These are phyloP conservation scores for Polyommatus icarus DNA, from an alignment of 2,888 invertebrate genomes.

Conservation along the genomic window DNA sequence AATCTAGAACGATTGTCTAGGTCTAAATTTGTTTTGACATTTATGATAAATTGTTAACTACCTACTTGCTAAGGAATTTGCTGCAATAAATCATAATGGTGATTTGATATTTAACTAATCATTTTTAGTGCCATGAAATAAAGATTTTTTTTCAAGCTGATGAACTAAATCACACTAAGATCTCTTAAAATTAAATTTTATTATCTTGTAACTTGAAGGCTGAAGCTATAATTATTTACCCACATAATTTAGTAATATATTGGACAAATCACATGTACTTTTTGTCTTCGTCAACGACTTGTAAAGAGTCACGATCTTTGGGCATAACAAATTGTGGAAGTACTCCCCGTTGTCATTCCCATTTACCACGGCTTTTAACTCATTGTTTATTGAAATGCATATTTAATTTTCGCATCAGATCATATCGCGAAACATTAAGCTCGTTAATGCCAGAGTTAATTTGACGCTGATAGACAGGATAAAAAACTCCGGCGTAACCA, in stretches of 20 bases:
- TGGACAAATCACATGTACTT: not conserved
- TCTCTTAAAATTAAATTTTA: too few relatives aligned
- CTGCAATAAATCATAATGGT: not conserved
- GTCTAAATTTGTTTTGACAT: constrained; percentile 16
- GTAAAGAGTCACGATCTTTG: constrained; percentile 37
- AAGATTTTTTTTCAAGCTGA: too few relatives aligned
- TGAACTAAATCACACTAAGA: too few relatives aligned
- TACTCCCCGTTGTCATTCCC: constrained; percentile 48
- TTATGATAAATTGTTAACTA: not conserved
- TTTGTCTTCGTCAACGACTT: not conserved
- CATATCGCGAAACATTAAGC: constrained; percentile 38
- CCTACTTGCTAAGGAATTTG: not conserved
- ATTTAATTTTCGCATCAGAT: constrained; percentile 65
- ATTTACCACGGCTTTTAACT: constrained; percentile 57
- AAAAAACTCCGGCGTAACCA: constrained; percentile 38
- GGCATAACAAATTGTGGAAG: constrained; percentile 43
- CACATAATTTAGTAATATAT: not conserved
- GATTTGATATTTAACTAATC: too few relatives aligned
- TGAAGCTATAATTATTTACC: not conserved
- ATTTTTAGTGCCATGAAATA: too few relatives aligned
- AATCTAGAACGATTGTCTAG: constrained; percentile 10
- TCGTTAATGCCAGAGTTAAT: constrained; percentile 38
- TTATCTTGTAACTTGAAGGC: too few relatives aligned
- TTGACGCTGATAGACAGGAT: constrained; percentile 43
- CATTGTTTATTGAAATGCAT: constrained; percentile 66